Conservation (phyloP, 2,888 invertebrate genomes). For the Ochropleura leucogaster region DNA sequence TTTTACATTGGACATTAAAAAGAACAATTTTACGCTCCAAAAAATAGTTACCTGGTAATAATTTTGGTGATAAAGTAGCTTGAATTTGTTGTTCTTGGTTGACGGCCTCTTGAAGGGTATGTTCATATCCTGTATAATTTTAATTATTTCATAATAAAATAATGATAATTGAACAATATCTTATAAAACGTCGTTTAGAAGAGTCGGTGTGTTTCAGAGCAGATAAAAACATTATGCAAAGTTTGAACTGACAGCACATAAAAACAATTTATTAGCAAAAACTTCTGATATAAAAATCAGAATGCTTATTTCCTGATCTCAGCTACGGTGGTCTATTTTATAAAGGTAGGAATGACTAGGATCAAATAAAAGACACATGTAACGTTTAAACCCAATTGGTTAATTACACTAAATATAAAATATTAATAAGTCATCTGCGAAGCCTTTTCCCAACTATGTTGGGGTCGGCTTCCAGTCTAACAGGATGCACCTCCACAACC, state of each 20-base stretch:
- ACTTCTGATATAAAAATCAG: conserved; percentile 64
- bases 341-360: not conserved
- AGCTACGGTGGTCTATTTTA: conserved; percentile 22
- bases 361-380: not conserved
- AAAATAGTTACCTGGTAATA: too few relatives aligned
- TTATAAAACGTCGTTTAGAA: not conserved
- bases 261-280: conserved; percentile 54
- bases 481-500: too few relatives aligned
- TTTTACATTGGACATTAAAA: too few relatives aligned
- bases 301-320: conserved; percentile 45
- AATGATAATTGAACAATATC: not conserved
- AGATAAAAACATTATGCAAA: conserved; percentile 40
- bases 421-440: too few relatives aligned
- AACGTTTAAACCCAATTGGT: not conserved
- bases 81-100: too few relatives aligned
- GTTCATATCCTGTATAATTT: too few relatives aligned
- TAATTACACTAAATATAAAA: not conserved
- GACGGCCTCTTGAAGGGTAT: too few relatives aligned
- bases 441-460: too few relatives aligned
- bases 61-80: too few relatives aligned
- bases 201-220: conserved; percentile 7
- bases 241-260: conserved; percentile 46
- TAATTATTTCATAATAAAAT: too few relatives aligned
- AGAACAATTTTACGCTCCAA: too few relatives aligned
- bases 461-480: too few relatives aligned